Evolutionary conservation across 2,797 vertebrate genomes (phyloP).

Genomic region (Avahi laniger): DNA sequence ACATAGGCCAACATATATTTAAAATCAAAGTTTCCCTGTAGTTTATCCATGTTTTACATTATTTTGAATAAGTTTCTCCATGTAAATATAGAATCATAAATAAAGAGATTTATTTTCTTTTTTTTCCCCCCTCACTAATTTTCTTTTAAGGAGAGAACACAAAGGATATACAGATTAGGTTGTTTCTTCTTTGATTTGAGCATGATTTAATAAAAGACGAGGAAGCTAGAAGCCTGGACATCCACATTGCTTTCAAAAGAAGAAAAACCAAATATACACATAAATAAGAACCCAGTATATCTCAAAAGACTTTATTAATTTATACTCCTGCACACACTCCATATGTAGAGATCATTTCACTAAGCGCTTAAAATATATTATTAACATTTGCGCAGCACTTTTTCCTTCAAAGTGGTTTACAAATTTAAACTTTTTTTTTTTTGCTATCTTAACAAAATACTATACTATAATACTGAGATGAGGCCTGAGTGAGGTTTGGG

Average conservation of each 20-base stretch:
- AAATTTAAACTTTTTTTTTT: not conserved
- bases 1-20: not conserved
- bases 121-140: no score
- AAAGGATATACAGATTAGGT: fast-evolving
- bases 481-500: not conserved
- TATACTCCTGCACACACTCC: not conserved
- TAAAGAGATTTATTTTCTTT: not conserved
- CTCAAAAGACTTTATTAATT: not conserved
- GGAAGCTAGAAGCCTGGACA: not conserved
- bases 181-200: not conserved
- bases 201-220: not conserved
- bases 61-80: not conserved
- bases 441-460: not conserved
- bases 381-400: not conserved
- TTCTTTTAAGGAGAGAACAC: not conserved
- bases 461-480: not conserved
- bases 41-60: not conserved
- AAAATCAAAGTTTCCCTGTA: not conserved
- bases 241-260: not conserved
- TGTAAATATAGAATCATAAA: not conserved
- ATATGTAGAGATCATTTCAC: not conserved
- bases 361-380: not conserved
- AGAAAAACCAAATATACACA: not conserved
- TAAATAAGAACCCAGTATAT: not conserved
- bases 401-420: not conserved